Conservation (phyloP, 2,888 invertebrate species). For the Fabriciana adippe region DNA sequence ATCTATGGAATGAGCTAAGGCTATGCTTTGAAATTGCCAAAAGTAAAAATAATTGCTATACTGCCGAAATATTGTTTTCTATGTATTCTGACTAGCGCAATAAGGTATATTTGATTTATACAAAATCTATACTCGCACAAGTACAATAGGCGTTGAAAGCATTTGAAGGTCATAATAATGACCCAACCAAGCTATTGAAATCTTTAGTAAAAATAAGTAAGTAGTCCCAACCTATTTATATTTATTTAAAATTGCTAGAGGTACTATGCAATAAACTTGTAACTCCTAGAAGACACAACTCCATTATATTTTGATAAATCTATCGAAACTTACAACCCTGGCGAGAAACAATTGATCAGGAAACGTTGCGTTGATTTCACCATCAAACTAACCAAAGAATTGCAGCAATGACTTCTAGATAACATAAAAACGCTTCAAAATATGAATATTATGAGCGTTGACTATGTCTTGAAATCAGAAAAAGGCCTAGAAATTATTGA, state of each 20-base stretch:
- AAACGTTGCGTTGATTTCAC: constrained; percentile 29
- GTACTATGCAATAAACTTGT: not conserved
- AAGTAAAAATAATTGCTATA: constrained; percentile 1
- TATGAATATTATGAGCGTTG: constrained; percentile 5
- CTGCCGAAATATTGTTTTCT: not conserved
- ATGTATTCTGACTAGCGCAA: constrained; percentile 1
- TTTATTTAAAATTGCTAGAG: constrained; percentile 11
- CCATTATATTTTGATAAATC: constrained; percentile 3
- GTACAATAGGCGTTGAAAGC: constrained; percentile 9
- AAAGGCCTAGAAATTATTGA: constrained; percentile 1
- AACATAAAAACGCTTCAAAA: constrained; percentile 21
- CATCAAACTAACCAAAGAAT: constrained; percentile 30
- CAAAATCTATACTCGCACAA: not conserved
- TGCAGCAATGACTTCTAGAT: constrained; percentile 31
- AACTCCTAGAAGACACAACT: not conserved
- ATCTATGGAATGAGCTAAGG: not conserved
- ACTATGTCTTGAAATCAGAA: not conserved
- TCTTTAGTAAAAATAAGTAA: no score
- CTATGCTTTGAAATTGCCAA: not conserved
- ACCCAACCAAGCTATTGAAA: constrained; percentile 3
- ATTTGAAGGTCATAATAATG: constrained; percentile 11
- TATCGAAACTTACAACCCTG: not conserved
- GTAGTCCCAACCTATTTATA: no score
- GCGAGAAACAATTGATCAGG: constrained; percentile 17
- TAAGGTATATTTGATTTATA: not conserved